phyloP scores from a whole-genome alignment of 2,888 invertebrate genomes.

The Suillia variegata region DNA sequence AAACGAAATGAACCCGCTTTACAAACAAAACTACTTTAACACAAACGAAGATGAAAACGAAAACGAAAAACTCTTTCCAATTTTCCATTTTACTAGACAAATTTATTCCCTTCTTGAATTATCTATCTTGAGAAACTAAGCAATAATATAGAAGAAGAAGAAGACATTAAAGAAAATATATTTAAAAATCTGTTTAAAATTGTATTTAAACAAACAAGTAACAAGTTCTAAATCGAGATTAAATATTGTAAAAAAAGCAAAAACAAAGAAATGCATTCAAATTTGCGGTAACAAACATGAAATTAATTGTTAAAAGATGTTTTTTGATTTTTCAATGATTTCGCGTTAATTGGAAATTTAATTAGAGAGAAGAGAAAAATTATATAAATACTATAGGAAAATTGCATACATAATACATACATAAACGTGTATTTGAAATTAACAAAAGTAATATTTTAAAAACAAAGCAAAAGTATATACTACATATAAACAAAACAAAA shows the following conservation, averaged over 20 bases:
- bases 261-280: conserved; percentile 3
- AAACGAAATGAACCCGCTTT: too few species aligned
- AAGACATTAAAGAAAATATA: background rate
- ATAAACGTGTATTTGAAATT: background rate
- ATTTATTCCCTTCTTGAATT: background rate
- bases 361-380: conserved; percentile 33
- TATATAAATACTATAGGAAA: conserved; percentile 22
- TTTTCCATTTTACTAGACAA: too few species aligned
- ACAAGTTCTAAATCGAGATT: conserved; percentile 11
- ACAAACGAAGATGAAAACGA: too few species aligned
- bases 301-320: background rate
- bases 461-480: conserved; percentile 28
- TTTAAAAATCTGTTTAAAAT: background rate
- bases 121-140: conserved; percentile 17
- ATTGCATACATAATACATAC: background rate
- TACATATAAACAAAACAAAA: conserved; percentile 33
- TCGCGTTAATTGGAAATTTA: conserved; percentile 23
- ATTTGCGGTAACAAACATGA: too few species aligned
- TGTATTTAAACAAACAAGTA: background rate
- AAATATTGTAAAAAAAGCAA: background rate
- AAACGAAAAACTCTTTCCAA: too few species aligned
- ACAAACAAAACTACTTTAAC: too few species aligned
- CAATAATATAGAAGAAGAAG: conserved; percentile 11
- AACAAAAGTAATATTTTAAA: conserved; percentile 2
- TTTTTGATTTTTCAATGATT: conserved; percentile 1